A percentile compares a stretch with the other conserved stretches of the same genome.
phyloP scores from a whole-genome alignment of 2,888 invertebrate species.

The Monoplex corrugatus region DNA sequence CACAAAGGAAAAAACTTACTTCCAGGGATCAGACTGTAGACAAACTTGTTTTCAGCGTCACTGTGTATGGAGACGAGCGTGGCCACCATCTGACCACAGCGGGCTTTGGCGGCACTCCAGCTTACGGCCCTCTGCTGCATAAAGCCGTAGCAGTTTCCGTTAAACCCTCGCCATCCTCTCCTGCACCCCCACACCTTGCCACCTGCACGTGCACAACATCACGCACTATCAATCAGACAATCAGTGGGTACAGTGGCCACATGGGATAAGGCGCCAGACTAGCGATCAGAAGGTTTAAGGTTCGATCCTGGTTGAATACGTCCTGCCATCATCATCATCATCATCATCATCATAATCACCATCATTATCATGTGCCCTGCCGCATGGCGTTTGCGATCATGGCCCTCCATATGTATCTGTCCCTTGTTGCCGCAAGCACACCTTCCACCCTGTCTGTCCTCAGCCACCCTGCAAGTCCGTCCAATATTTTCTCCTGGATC shows the following conservation, averaged over 20 bases:
- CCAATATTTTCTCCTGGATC: no score
- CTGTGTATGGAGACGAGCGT: slow-evolving; percentile 64
- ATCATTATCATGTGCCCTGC: no score
- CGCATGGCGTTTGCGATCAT: no score
- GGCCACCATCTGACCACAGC: slow-evolving; percentile 59
- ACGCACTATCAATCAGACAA: not conserved
- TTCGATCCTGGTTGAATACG: no score
- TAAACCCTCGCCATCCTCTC: slow-evolving; percentile 52
- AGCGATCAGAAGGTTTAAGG: no score
- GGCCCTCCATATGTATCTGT: no score
- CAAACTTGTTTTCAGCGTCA: slow-evolving; percentile 64
- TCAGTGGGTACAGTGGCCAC: not conserved
- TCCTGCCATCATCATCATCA: no score
- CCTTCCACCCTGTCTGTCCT: no score
- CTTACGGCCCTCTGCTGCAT: not conserved
- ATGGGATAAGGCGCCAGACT: no score
- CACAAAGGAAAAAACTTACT: slow-evolving; percentile 51
- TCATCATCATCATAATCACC: no score
- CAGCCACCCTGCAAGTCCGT: no score
- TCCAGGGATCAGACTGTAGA: slow-evolving; percentile 62
- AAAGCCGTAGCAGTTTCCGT: slow-evolving; percentile 53
- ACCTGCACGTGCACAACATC: slow-evolving; percentile 47
- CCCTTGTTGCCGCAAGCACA: no score
- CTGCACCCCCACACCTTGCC: slow-evolving; percentile 64
- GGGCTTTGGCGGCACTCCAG: slow-evolving; percentile 59